These are phyloP conservation scores for Papilio machaon DNA, from an alignment of 1,140 invertebrate species.

Conservation along the genomic window DNA sequence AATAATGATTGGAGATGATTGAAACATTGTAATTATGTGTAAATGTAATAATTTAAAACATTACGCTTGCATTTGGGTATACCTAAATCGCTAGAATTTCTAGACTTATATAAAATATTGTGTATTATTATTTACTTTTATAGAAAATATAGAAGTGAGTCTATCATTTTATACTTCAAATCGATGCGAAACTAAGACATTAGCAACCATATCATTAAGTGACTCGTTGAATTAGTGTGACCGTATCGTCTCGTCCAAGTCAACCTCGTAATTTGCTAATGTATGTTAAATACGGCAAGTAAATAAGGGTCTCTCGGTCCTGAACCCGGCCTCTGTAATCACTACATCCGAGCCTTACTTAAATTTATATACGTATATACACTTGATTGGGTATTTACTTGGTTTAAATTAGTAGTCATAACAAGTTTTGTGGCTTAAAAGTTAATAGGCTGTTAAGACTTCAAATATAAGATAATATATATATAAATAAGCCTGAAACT, in stretches of 20 bases:
- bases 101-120: no score
- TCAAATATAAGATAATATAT: background rate
- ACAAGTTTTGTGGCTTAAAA: background rate
- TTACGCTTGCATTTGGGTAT: no score
- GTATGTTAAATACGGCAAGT: constrained; percentile 57
- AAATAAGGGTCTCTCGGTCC: constrained; percentile 43
- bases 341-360: constrained; percentile 46
- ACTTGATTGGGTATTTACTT: constrained; percentile 11
- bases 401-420: constrained; percentile 14
- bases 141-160: background rate
- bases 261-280: constrained; percentile 46
- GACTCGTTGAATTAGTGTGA: background rate
- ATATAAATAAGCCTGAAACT: background rate
- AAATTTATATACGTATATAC: constrained; percentile 3
- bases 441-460: background rate
- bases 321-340: constrained; percentile 45
- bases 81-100: no score
- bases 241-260: constrained; percentile 39
- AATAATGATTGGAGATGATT: no score
- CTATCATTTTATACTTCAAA: background rate
- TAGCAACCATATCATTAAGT: background rate
- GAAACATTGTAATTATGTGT: no score
- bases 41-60: no score
- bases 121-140: no score
- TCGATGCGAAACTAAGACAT: background rate